Base-by-base conservation (phyloP, 2,797 vertebrate species). In the Lophius americanus region DNA sequence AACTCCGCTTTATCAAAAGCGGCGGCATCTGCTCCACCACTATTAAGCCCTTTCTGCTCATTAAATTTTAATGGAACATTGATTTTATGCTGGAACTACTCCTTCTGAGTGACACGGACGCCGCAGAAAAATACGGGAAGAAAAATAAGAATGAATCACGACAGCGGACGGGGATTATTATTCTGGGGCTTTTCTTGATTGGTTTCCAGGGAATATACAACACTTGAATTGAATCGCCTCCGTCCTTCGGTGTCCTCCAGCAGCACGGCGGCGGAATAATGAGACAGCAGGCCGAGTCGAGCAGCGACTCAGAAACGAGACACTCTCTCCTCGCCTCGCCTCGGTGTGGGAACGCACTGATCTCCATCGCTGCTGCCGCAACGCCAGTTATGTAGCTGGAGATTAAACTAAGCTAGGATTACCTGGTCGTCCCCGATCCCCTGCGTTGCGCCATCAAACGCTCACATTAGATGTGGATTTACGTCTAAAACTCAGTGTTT, bases 61-160 rank as follows among this genome's bases (percentile, higher is more conserved):
- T 94, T 93, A 94, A 91, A 93, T 91, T 92, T 94, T 94, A 93
- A 94, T 93, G 93, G 92, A 92, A 92, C 93, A 94, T 94, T 93
- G 93, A 94, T 94, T 94, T 94, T 93, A 89, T 92, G 91, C 91
- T 91, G 88, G 84, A 90, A 88, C 84, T 76, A 84, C 83, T 89
- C 81, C 92, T 92, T 91, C 89, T 81, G 85, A 90, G 81, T 85
- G 90, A 93, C 91, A 93, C 84, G 90, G 89, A 90, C 86, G 78
- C 87, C 59, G 39, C 76, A 69, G 79, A 87, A 91, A 92, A 91
- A 93, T 88, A 90, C 85, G 88, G 89, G 90, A 84, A 76, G 23
- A 23, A 88, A 91, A 92, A 92, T 92, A 91, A 92, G 91, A 93
- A 91, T 91, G 90, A 93, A 91, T 91, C 90, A 93, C 83, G 87